Conservation (phyloP, 2,797 vertebrate species). For the Morus bassanus region DNA sequence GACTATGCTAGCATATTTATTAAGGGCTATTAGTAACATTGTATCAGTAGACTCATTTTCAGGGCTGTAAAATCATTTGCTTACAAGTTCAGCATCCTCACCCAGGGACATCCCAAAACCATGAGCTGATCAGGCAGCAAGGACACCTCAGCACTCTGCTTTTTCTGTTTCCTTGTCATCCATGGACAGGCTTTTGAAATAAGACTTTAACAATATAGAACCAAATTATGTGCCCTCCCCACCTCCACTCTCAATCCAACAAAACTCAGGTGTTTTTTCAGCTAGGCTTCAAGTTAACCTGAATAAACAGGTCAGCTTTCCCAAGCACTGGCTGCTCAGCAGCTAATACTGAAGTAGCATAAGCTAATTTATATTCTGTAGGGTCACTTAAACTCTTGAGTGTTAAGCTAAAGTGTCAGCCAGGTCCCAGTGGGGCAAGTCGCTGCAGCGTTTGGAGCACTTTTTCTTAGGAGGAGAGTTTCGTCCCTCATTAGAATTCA, state of each 20-base stretch:
- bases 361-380: constrained; percentile 46
- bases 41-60: neutral
- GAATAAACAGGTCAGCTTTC: constrained; percentile 23
- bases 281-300: neutral
- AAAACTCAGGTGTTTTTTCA: neutral
- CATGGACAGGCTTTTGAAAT: neutral
- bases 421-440: neutral
- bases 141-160: neutral
- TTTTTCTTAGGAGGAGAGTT: neutral
- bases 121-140: neutral
- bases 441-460: neutral
- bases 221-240: neutral
- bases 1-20: fast-evolving
- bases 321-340: neutral
- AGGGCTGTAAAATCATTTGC: neutral
- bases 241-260: neutral
- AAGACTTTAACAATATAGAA: neutral
- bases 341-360: neutral
- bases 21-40: neutral
- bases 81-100: neutral
- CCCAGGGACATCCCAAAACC: neutral
- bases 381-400: neutral
- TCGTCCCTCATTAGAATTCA: neutral
- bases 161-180: neutral
- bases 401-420: constrained; percentile 44